A percentile compares a stretch with the other conserved stretches of the same genome.
Evolutionary conservation across 2,888 invertebrate genomes (phyloP).

Genomic region (Quadriops clusia): DNA sequence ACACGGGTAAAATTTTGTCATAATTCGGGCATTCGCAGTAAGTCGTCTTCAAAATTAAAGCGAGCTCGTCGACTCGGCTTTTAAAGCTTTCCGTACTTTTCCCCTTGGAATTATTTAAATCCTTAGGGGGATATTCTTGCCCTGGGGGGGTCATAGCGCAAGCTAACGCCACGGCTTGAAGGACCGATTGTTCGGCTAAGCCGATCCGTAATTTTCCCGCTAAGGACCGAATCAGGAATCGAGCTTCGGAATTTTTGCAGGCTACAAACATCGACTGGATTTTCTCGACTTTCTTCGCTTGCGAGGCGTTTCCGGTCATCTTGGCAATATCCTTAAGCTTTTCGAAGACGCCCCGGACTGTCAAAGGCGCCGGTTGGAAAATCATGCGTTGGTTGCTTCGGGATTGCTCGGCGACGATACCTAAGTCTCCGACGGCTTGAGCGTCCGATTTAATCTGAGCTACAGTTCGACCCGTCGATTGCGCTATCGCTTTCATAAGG

Average conservation of each 20-base stretch:
- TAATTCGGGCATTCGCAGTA: conserved; percentile 97
- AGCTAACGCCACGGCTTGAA: conserved; percentile 83
- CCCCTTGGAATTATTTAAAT: conserved; percentile 51
- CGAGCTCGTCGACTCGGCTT: conserved; percentile 56
- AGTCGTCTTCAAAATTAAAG: conserved; percentile 76
- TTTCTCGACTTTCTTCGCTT: conserved; percentile 78
- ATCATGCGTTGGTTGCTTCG: conserved; percentile 78
- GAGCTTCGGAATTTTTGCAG: conserved; percentile 75
- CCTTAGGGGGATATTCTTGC: conserved; percentile 49
- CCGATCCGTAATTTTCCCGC: conserved; percentile 93
- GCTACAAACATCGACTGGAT: conserved; percentile 90
- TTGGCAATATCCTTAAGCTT: conserved; percentile 78
- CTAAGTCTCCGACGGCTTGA: conserved; percentile 72
- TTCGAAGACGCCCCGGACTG: conserved; percentile 61
- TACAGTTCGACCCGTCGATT: conserved; percentile 74
- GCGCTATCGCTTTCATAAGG: conserved; percentile 87
- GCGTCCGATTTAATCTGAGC: conserved; percentile 70
- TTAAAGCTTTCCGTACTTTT: conserved; percentile 60
- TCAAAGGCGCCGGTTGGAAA: conserved; percentile 71
- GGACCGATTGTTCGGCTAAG: conserved; percentile 89
- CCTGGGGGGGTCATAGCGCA: conserved; percentile 66
- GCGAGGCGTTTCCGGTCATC: conserved; percentile 66
- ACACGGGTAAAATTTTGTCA: conserved; percentile 65
- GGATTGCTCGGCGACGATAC: conserved; percentile 78
- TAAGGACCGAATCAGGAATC: conserved; percentile 79